Conservation (phyloP, 2,888 invertebrate species). For the Caenorhabditis afra region DNA sequence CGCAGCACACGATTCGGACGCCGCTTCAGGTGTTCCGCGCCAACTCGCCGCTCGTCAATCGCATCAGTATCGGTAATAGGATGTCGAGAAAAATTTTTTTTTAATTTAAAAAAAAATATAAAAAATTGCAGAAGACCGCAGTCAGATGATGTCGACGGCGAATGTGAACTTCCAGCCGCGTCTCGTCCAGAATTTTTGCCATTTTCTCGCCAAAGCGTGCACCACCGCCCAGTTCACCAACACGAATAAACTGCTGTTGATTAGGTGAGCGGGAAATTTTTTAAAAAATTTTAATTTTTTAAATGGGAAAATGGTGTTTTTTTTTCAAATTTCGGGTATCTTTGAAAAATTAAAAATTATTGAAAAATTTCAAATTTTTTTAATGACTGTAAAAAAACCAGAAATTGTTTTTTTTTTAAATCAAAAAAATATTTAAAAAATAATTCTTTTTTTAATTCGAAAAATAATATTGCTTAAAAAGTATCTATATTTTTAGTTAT, state of each 20-base stretch:
- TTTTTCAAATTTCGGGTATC: too few relatives aligned
- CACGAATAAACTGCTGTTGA: constrained; percentile 57
- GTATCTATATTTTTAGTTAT: too few relatives aligned
- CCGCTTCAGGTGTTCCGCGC: constrained; percentile 69
- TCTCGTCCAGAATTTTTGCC: constrained; percentile 61
- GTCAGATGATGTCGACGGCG: constrained; percentile 41
- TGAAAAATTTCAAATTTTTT: not conserved
- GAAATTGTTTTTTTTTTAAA: too few relatives aligned
- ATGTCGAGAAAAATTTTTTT: constrained; percentile 12
- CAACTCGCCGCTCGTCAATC: constrained; percentile 64
- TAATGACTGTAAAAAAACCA: too few relatives aligned
- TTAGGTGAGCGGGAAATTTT: constrained; percentile 49
- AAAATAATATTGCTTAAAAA: too few relatives aligned
- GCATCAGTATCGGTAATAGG: constrained; percentile 62
- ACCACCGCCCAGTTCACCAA: constrained; percentile 63
- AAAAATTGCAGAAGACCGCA: constrained; percentile 47
- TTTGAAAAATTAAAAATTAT: not conserved
- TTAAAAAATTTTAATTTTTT: not conserved
- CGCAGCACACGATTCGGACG: constrained; percentile 60
- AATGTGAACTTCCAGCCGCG: constrained; percentile 59
- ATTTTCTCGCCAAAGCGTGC: constrained; percentile 62
- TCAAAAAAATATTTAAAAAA: too few relatives aligned
- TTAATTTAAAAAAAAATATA: constrained; percentile 11
- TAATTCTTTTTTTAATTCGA: too few relatives aligned
- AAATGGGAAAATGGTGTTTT: not conserved